Evolutionary conservation across 2,113 vertebrate genomes (phyloP).

Genomic region (Phyllostomus discolor): DNA sequence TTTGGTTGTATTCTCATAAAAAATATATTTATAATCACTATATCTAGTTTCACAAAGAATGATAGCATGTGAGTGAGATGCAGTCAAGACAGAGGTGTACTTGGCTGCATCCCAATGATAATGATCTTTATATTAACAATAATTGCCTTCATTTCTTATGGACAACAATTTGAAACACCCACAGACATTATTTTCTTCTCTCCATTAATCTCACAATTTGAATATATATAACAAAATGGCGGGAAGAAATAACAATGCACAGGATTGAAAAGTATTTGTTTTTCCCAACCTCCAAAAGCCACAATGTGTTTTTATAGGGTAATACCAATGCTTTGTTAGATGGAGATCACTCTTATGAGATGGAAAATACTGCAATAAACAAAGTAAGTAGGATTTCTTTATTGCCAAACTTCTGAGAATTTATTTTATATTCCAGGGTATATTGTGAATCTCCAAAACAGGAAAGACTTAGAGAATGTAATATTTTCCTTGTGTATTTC

Average conservation of each 20-base stretch:
- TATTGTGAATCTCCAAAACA: background rate
- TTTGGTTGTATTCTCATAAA: background rate
- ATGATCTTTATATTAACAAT: background rate
- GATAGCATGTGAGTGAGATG: background rate
- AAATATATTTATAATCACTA: background rate
- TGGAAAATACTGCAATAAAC: background rate
- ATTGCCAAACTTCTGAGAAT: background rate
- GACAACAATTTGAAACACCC: background rate
- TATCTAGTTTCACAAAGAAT: background rate
- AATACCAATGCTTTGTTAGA: background rate
- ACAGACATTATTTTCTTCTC: background rate
- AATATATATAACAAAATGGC: background rate
- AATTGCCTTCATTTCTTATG: background rate
- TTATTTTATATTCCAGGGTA: background rate
- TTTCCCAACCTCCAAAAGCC: background rate
- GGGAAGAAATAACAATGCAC: background rate
- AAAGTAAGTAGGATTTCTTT: background rate
- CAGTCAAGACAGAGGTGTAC: background rate
- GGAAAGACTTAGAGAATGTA: background rate
- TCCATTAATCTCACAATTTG: background rate
- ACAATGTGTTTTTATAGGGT: background rate
- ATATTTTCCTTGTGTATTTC: background rate
- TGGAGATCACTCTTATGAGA: background rate
- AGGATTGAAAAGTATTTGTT: background rate
- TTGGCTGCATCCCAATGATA: no score